Evolutionary conservation across 2,888 invertebrate species (phyloP).

Genomic region (Dolichopus griseipennis): DNA sequence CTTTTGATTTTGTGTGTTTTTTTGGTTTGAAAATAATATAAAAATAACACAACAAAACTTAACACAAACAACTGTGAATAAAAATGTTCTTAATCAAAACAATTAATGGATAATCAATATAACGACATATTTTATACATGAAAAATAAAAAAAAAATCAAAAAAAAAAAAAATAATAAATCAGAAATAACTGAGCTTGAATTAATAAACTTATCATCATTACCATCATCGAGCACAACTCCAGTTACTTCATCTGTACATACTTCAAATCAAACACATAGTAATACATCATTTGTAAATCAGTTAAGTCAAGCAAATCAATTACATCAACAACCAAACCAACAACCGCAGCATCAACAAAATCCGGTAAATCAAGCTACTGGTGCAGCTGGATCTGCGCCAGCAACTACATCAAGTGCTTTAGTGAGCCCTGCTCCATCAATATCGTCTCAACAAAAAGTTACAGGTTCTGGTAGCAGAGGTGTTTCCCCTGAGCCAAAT

Average conservation of each 20-base stretch:
- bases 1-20: background rate
- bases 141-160: background rate
- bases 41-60: background rate
- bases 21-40: background rate
- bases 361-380: background rate
- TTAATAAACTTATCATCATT: constrained; percentile 22
- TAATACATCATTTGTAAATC: constrained; percentile 19
- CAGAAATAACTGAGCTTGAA: constrained; percentile 27
- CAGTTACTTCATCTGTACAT: constrained; percentile 17
- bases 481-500: constrained; percentile 24
- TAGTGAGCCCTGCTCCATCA: constrained; percentile 12
- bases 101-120: background rate
- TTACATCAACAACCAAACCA: constrained; percentile 10
- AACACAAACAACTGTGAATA: constrained; percentile 6
- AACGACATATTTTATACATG: background rate
- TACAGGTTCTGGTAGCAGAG: constrained; percentile 15
- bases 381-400: constrained; percentile 12
- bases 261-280: constrained; percentile 20
- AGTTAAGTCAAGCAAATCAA: constrained; percentile 11
- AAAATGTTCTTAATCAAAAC: background rate
- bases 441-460: constrained; percentile 1
- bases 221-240: constrained; percentile 7
- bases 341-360: background rate
- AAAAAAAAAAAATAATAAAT: constrained; percentile 16
- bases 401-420: constrained; percentile 14